phyloP scores from a whole-genome alignment of 2,888 invertebrate genomes.

The Sabellastarte sp. region DNA sequence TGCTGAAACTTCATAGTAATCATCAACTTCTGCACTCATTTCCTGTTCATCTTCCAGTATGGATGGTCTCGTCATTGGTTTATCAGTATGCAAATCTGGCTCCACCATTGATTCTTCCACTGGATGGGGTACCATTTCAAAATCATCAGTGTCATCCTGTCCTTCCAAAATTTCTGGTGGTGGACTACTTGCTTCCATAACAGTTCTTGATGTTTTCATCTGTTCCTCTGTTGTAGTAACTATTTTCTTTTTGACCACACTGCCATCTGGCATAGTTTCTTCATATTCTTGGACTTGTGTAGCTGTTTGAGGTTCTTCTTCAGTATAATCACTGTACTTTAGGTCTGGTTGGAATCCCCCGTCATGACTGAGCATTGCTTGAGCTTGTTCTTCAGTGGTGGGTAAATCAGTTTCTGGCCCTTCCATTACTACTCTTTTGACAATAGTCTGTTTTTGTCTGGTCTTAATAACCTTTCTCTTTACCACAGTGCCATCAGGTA shows the following conservation, averaged over 20 bases:
- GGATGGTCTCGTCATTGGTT: too few relatives aligned
- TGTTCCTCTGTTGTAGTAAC: slow-evolving; percentile 32
- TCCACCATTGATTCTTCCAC: too few relatives aligned
- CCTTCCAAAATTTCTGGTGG: neutral
- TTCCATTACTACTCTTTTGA: slow-evolving; percentile 25
- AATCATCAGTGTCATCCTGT: too few relatives aligned
- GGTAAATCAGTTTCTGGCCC: slow-evolving; percentile 13
- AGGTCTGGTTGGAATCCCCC: neutral
- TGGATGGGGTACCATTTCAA: too few relatives aligned
- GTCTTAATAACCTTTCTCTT: slow-evolving; percentile 18
- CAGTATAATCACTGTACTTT: slow-evolving; percentile 15
- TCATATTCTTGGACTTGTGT: slow-evolving; percentile 30
- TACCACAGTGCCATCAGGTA: slow-evolving; percentile 23
- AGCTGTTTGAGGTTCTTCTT: slow-evolving; percentile 16
- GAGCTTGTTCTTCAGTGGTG: slow-evolving; percentile 27
- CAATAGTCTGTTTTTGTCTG: slow-evolving; percentile 21
- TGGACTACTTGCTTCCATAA: slow-evolving; percentile 21
- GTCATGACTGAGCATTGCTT: slow-evolving; percentile 9
- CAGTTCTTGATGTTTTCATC: slow-evolving; percentile 25
- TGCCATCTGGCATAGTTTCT: slow-evolving; percentile 32
- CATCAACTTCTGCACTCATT: too few relatives aligned
- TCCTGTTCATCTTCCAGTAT: too few relatives aligned
- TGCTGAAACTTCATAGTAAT: too few relatives aligned
- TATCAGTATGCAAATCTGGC: too few relatives aligned
- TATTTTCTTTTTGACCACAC: slow-evolving; percentile 27